Conservation (phyloP, 2,113 vertebrate species). For the Scopus umbretta region DNA sequence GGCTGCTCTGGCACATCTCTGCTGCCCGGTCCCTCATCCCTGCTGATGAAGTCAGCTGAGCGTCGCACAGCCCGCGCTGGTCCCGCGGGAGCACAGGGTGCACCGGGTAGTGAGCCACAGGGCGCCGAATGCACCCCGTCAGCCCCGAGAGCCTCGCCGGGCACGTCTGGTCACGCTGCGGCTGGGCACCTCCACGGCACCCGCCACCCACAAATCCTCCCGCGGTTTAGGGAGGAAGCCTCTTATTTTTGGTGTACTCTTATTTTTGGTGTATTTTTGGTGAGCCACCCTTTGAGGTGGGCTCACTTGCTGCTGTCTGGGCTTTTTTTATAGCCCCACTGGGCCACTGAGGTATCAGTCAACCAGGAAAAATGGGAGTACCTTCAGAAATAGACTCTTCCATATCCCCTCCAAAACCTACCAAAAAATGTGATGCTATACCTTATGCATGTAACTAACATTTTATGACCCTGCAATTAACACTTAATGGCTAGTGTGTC, state of each 20-base stretch:
- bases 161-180: fast-evolving
- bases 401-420: background rate
- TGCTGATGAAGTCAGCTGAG: background rate
- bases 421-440: background rate
- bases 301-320: fast-evolving
- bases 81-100: background rate
- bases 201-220: background rate
- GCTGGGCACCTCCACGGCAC: background rate
- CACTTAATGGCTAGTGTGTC: background rate
- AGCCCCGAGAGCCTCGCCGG: fast-evolving
- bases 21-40: background rate
- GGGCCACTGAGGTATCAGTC: too few species aligned
- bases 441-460: background rate
- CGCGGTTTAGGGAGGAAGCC: background rate
- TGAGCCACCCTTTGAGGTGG: background rate
- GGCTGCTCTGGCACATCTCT: background rate
- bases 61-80: background rate
- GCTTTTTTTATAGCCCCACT: background rate
- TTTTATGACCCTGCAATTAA: background rate
- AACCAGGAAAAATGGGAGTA: background rate
- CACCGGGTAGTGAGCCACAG: background rate
- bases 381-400: background rate
- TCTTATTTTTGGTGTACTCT: background rate
- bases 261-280: background rate
- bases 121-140: too few species aligned